Evolutionary conservation across 2,113 vertebrate genomes (phyloP), one percentile per base, ranked within the genome.

Genomic region (Python bivittatus): DNA sequence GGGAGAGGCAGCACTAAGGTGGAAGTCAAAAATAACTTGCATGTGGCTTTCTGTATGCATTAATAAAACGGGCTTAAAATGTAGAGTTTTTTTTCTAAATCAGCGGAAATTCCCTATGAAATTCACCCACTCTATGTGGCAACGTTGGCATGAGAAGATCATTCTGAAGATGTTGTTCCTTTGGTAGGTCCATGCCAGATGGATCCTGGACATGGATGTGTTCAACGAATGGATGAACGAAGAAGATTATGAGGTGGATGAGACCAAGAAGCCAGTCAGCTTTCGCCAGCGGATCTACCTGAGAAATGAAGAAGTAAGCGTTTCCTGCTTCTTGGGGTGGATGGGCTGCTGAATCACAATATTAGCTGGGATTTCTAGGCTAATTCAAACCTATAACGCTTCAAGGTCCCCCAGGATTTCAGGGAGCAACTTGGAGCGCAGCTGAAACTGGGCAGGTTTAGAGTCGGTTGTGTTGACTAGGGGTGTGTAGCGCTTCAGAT

Each of bases 201-300:
- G 99, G 99, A 98, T 99, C 94, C 96, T 98, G 96, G 99, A 99
- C 97, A 99, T 98, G 0, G 99, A 99, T 13, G 79, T 98, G 60
- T 99, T 99, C 96, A 99, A 99, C 5, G 99, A 99, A 93, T 99
- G 99, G 99, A 99, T 99, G 99, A 99, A 99, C 23, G 99, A 99
- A 88, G 99, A 99, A 93, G 99, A 99, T 97, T 99, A 99, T 0
- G 99, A 99, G 95, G 98, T 99, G 25, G 99, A 99, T 29, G 99
- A 99, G 93, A 99, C 97, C 96, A 99, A 98, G 97, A 99, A 99
- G 93, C 96, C 98, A 0, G 97, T 99, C 91, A 98, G 96, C 91
- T 98, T 98, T 95, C 98, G 99, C 8, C 99, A 98, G 96, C 98
- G 97, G 86, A 98, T 99, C 96, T 98, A 98, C 95, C 98, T 98